These are phyloP conservation scores for Spilogale gracilis DNA, from an alignment of 2,113 vertebrate genomes.

Conservation along the genomic window DNA sequence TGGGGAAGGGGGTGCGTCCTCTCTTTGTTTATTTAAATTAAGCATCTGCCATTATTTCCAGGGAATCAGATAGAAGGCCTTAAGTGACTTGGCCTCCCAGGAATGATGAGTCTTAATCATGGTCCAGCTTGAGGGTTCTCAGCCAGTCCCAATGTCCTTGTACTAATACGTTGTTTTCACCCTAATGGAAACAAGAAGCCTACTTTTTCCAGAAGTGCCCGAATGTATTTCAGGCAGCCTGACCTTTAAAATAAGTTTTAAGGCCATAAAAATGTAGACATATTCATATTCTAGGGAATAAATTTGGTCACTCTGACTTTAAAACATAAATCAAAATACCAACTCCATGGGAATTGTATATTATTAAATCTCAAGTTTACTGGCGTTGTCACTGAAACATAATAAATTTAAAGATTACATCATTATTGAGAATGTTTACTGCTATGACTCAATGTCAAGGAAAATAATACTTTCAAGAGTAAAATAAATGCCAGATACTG, in stretches of 20 bases:
- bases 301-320: slow-evolving; percentile 34
- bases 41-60: neutral
- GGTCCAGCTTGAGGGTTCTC: neutral
- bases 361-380: slow-evolving; percentile 34
- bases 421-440: slow-evolving; percentile 34
- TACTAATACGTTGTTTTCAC: neutral
- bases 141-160: neutral
- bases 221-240: neutral
- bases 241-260: neutral
- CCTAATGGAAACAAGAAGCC: neutral
- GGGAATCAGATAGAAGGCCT: neutral
- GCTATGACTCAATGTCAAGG: slow-evolving; percentile 25
- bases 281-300: neutral
- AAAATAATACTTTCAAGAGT: slow-evolving; percentile 36
- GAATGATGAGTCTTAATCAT: neutral
- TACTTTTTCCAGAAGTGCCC: neutral
- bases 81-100: neutral
- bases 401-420: slow-evolving; percentile 35
- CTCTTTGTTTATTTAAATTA: neutral
- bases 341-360: neutral
- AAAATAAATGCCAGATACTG: neutral
- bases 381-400: neutral
- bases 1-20: neutral
- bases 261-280: slow-evolving; percentile 13
- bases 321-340: slow-evolving; percentile 47